Conservation (phyloP, 2,888 invertebrate species). For the Invenusta paracnida region DNA sequence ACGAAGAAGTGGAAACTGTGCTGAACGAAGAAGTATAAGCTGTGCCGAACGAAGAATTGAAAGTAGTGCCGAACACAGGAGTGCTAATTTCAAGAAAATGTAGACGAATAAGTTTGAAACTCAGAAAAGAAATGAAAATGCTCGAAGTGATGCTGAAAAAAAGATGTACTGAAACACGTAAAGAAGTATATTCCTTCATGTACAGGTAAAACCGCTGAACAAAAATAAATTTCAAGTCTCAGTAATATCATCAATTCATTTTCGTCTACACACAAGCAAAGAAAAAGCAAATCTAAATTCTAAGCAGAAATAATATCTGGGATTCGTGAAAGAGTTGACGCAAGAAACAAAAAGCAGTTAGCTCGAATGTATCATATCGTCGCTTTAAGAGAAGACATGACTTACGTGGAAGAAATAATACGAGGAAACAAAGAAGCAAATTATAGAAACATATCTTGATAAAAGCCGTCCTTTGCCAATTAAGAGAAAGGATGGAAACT, state of each 20-base stretch:
- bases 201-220: neutral
- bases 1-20: neutral
- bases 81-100: neutral
- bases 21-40: neutral
- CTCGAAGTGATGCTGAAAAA: neutral
- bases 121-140: neutral
- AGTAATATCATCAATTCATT: neutral
- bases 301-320: neutral
- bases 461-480: neutral
- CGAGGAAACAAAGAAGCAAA: neutral
- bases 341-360: neutral
- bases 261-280: neutral
- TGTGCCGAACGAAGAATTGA: neutral
- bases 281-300: neutral
- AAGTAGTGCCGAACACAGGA: neutral
- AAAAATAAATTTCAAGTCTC: neutral
- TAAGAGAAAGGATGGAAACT: neutral
- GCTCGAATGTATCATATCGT: neutral
- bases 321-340: neutral
- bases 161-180: neutral
- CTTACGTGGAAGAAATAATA: neutral
- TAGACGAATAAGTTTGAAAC: neutral
- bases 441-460: neutral
- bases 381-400: neutral
- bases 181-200: neutral